Evolutionary conservation across 2,113 vertebrate genomes (phyloP).

Genomic region (Chrysemys picta): DNA sequence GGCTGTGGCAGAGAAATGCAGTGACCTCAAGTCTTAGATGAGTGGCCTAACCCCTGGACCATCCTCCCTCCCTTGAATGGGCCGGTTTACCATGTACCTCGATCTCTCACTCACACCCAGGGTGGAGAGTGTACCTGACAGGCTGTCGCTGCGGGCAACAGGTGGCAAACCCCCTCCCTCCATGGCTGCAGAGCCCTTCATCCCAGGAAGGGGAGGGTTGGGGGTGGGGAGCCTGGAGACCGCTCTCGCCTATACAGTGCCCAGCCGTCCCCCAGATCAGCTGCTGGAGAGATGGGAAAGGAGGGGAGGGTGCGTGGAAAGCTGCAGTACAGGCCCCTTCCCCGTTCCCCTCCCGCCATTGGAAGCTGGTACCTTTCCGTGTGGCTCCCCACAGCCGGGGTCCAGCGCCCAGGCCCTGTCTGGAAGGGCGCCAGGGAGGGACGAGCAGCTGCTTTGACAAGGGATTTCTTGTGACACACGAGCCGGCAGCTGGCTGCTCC

Average conservation of each 20-base stretch:
- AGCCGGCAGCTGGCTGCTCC: neutral
- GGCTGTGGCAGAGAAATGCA: neutral
- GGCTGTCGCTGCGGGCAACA: neutral
- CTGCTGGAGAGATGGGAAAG: neutral
- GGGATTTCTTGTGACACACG: neutral
- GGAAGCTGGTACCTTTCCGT: neutral
- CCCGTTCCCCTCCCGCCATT: neutral
- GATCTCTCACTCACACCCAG: neutral
- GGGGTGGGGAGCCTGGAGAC: neutral
- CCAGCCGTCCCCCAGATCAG: neutral
- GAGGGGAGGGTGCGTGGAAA: neutral
- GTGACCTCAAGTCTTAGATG: neutral
- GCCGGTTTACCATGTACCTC: neutral
- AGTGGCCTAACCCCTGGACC: neutral
- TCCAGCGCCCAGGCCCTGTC: neutral
- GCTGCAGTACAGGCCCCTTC: neutral
- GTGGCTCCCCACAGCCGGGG: neutral
- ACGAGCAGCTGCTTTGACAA: neutral
- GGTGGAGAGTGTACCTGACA: neutral
- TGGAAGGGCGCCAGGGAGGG: neutral
- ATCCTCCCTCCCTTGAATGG: neutral
- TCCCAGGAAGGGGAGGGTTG: neutral
- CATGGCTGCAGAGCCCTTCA: neutral
- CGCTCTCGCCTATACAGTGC: neutral
- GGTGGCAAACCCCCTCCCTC: neutral